These are phyloP conservation scores for Pipistrellus pipistrellus DNA, from an alignment of 2,797 vertebrate genomes.

Conservation along the genomic window DNA sequence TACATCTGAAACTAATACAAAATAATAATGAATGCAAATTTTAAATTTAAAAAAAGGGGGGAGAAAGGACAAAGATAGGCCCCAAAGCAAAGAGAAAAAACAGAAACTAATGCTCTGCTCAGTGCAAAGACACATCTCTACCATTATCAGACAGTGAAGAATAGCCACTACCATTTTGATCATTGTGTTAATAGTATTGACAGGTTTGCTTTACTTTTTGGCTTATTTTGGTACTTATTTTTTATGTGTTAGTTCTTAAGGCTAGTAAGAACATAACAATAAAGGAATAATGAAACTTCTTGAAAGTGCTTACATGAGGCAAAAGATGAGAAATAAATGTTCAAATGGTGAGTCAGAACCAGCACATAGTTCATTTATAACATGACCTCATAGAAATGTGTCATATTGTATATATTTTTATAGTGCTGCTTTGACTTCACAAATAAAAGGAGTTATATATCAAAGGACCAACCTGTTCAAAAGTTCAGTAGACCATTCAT, in stretches of 20 bases:
- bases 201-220: not conserved
- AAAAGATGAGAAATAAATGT: not conserved
- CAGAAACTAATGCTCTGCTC: not conserved
- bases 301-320: not conserved
- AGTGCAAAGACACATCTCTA: not conserved
- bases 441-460: not conserved
- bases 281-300: not conserved
- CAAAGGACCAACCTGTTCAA: not conserved
- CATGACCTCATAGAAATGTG: not conserved
- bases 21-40: not conserved
- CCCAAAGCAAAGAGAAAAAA: not conserved
- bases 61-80: not conserved
- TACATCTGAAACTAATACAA: not conserved
- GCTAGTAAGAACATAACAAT: not conserved
- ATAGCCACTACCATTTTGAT: not conserved
- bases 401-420: not conserved
- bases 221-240: not conserved
- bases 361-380: not conserved
- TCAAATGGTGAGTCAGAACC: constrained; percentile 26
- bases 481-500: not conserved
- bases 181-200: not conserved
- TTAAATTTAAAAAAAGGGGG: not conserved
- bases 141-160: not conserved
- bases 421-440: not conserved
- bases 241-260: not conserved